Evolutionary conservation across 2,113 vertebrate species (phyloP), one percentile per base, ranked within the genome.

Genomic region (Muscicapa adusta): DNA sequence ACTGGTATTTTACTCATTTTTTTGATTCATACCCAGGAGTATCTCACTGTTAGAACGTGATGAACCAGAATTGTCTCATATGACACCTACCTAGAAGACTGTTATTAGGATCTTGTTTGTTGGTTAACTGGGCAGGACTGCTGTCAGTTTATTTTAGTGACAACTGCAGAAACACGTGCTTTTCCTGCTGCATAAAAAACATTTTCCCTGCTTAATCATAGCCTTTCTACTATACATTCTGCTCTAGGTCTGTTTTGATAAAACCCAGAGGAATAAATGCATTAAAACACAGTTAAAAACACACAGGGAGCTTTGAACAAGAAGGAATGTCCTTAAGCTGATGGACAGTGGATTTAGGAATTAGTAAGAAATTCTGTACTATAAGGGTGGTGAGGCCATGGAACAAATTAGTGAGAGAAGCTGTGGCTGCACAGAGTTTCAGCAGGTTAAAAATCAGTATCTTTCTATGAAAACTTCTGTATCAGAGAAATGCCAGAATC

Each of bases 71-170:
- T 12, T 77, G 53, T 70, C 85, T 95, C 82, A 60, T n/a, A 68
- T 10, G 58, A 34, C 36, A 61, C 24, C 70, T 77, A 11, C 50
- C 54, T 45, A 80, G 70, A 96, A 92, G 80, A 43, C 31, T 94
- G 76, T 61, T 91, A 43, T 56, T 91, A 85, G 77, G 85, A 90
- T 72, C 66, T 88, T 93, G 79, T 76, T 89, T 88, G 89, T 95
- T 89, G 91, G 73, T 91, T 92, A 96, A 92, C 60, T 67, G 84
- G 51, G 53, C 80, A 93, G 73, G 89, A 94, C 40, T 89, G 94
- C 91, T 90, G 89, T 42, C 81, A 95, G 71, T 87, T 91, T 51
- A 70, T 89, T 95, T 96, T 81, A 86, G 66, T 83, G 92, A 92
- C 87, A 96, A 58, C 19, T 36, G 48, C 77, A 93, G 17, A 33